A percentile compares a stretch with the other conserved stretches of the same genome.
Conservation (phyloP, 2,113 vertebrate species). For the Leptocoma aspasia region DNA sequence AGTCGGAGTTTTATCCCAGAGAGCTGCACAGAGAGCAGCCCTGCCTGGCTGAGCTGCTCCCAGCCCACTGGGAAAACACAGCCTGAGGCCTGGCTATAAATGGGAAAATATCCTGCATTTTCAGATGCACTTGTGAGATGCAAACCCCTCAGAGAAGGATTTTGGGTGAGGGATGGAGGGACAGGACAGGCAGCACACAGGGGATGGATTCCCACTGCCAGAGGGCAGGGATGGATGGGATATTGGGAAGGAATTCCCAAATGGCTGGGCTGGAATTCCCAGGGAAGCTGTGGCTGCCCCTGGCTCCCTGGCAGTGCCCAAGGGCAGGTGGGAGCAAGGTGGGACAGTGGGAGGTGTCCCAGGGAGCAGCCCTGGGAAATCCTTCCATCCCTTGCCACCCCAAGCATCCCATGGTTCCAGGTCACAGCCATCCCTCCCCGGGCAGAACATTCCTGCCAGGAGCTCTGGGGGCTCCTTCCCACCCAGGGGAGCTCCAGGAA, state of each 20-base stretch:
- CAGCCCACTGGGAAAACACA: background rate
- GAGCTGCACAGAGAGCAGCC: background rate
- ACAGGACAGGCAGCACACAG: background rate
- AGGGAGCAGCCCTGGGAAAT: background rate
- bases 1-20: background rate
- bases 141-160: background rate
- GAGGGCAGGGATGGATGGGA: background rate
- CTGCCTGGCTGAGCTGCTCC: background rate
- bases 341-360: background rate
- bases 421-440: accelerated
- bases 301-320: background rate
- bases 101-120: background rate
- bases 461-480: background rate
- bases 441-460: background rate
- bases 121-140: background rate
- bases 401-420: background rate
- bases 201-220: background rate
- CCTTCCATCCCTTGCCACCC: background rate
- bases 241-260: background rate
- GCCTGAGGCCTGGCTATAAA: background rate
- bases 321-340: accelerated
- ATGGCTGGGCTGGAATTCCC: background rate
- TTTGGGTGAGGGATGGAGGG: background rate
- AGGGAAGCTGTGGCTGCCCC: background rate
- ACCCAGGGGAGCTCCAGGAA: background rate